Base-by-base conservation (phyloP, 2,888 invertebrate species). In the Apantesis nais region DNA sequence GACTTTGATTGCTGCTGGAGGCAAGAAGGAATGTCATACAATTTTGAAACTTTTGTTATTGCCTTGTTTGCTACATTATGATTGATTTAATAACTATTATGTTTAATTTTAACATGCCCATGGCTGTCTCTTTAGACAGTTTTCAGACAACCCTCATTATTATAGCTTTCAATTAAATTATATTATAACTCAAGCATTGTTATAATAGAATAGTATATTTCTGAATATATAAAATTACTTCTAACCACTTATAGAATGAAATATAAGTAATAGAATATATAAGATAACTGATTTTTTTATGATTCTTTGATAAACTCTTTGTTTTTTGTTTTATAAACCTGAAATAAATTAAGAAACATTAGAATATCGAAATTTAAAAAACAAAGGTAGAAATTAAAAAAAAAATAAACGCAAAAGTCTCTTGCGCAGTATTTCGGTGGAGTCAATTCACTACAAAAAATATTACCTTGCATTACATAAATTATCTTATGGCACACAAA, bases 1-100 rank as follows among this genome's bases (percentile, higher is more conserved):
- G 76, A 73, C 73, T 75, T 68, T 74, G 52, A 72, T 52, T 68
- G 62, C 72, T 41, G 63, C 61, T 67, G 63, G 74, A 68, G 67
- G 68, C 75, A 74, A 74, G 69, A 9, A 58, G 65, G 44, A 62
- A 77, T 70, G 71, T 67, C 79, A 81, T 74, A 76, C 64, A 65
- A 72, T 72, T 70, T 68, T 61, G 70, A 65, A 72, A 71, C 61
- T 70, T 71, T 75, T 25, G 58, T 58, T 58, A 16, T 58, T 29
- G 29, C 76, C 66, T 69, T 73, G 73, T 71, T 78, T 25, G 58
- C 66, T 78, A 67, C 22, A 12, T 31, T 68, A 7, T 78, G 70
- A 80, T 78, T 78, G 73, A 76, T 74, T 70, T 61, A 67, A 55
- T 70, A 55, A 68, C 70, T 64, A 39, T 73, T 73, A 61, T 66